Base-by-base conservation (phyloP, 2,888 invertebrate genomes). In the Habrosyne pyritoides region DNA sequence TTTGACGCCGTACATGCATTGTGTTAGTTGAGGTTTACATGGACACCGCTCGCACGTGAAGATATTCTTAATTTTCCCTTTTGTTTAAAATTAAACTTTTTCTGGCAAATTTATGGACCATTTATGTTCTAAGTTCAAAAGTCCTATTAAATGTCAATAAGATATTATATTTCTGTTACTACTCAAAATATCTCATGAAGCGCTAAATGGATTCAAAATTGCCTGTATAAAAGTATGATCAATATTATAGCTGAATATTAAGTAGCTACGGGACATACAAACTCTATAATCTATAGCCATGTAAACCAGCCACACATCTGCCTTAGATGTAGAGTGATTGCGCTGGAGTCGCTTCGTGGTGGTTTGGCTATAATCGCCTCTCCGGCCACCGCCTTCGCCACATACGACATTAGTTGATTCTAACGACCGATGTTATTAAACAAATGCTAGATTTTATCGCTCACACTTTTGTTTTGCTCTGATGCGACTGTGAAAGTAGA, bases 381-480 rank as follows among this genome's bases (percentile, higher is more conserved):
- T 63, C 42, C 54, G 57, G 56, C 60, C 55, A 57, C 60, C 61
- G 72, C 76, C 76, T 66, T 59, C 61, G 71, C 76, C 76, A 65
- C 72, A 73, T 69, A 65, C 77, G 79, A 85, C 89, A 87, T 86
- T 84, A 87, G 83, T 83, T 84, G 82, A 81, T 83, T 84, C 81
- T 89, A 90, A 91, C 86, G 89, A 89, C 85, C 74, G 74, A 80
- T 81, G 88, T 83, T 90, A 90, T 90, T 90, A 91, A 86, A 87
- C 87, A 87, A 91, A 86, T 86, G 87, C 63, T 77, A 86, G 87
- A 89, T 91, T 85, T 87, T 91, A 90, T 90, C 88, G 75, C 77
- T 66, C 67, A 67, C 72, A 73, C 78, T 80, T 86, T 84, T 86
- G 84, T 87, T 87, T 83, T 74, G 69, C 66, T 73, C 67, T 63